Evolutionary conservation across 2,797 vertebrate genomes (phyloP), one percentile per base, ranked within the genome.

Genomic region (Falco naumanni): DNA sequence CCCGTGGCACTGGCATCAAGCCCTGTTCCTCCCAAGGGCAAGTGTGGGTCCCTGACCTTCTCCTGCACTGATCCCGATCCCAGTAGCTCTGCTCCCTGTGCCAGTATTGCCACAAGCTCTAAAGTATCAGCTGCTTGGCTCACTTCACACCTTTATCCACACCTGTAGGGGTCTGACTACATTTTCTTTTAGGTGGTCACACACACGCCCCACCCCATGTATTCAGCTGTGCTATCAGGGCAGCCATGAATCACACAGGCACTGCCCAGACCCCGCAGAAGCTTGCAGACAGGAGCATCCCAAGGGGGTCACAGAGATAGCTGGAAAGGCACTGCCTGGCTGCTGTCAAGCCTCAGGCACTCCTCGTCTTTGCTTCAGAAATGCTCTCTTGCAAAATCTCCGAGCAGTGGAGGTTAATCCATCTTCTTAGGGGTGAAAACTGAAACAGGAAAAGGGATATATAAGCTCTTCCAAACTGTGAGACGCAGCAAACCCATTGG

Each of bases 191-290:
- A 4, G 16, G 53, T 12, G 25, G 43, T 26, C 33, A 5, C 34
- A 11, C 37, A 37, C 37, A 37, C 10, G 16, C 16, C 8, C 19
- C 5, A 3, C 5, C 22, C 25, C n/a, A 6, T 1, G 5, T 20
- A 13, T 43, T 56, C 4, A 53, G 15, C 37, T 29, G 11, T 51
- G 31, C 56, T 25, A 26, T 17, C 33, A 16, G 3, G 28, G 19
- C 39, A 33, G 37, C 17, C 65, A 41, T 0, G 0, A 34, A 11
- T 11, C 29, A 16, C 17, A 3, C 28, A 4, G 5, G n/a, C 61
- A 33, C 26, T 48, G 66, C 21, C n/a, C 56, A 31, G 56, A 24
- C 16, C n/a, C 51, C 15, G 45, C 64, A 47, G 56, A 47, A 68
- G 28, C 18, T 47, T 18, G 51, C 24, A 53, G n/a, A 31, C 61